Evolutionary conservation across 2,888 invertebrate genomes (phyloP), one percentile per base, ranked within the genome.

Genomic region (Congeria kusceri): DNA sequence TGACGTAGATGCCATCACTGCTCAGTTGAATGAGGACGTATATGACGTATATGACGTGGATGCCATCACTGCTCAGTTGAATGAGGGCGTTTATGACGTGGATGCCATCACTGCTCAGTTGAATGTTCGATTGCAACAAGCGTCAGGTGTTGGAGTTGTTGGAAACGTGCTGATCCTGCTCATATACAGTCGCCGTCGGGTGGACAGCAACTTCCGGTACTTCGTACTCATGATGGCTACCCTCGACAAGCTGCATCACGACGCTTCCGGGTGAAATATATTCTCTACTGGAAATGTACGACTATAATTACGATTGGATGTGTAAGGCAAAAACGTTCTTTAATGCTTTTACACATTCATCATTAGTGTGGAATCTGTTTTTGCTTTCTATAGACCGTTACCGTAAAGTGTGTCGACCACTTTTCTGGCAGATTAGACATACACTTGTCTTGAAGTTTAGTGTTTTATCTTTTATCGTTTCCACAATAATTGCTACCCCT

Each of bases 271-370:
- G 81, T 0, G 77, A 81, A 25, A 77, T 81, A 18, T 68, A n/a
- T 71, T 67, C 68, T 5, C 74, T 74, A 32, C 9, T 77, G 9
- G 64, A 77, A 29, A 77, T 77, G 81, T 81, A 81, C 46, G 53
- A 47, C 5, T 59, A 72, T 44, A 32, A 72, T 3, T 47, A 64
- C 11, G 61, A 23, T 1, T 74, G 66, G 74, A 32, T 77, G 3
- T 81, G 81, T 59, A 81, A 77, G 20, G 29, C 61, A 11, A 81
- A 81, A 29, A 74, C 79, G 3, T 74, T 66, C 28, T 79, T 79
- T 53, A 81, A 81, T 53, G 59, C 77, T 23, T 61, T 77, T 20
- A 76, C 76, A 5, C 74, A 61, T 3, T 77, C 66, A 62, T 58
- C 66, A 0, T 70, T 70, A 4, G 81, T 67, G 0, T 65, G 32